Conservation (phyloP, 2,888 invertebrate genomes). For the Amphipoea lucens region DNA sequence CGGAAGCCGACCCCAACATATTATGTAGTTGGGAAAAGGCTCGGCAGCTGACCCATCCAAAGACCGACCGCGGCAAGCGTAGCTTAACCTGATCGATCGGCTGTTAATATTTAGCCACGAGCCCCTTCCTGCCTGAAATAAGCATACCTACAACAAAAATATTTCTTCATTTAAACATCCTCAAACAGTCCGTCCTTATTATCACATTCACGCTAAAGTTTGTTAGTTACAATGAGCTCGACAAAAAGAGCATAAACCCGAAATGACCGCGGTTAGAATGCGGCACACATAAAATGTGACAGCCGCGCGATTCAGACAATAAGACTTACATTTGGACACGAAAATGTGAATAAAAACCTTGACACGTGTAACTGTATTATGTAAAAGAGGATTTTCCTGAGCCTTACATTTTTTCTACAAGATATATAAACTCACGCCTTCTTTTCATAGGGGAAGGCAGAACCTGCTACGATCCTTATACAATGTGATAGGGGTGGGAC, state of each 20-base stretch:
- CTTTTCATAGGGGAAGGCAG: neutral
- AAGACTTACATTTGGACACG: constrained; percentile 22
- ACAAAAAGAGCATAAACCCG: constrained; percentile 28
- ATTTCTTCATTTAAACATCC: neutral
- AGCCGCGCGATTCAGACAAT: constrained; percentile 19
- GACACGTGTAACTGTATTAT: constrained; percentile 4
- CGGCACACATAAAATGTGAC: constrained; percentile 19
- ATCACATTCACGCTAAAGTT: constrained; percentile 19
- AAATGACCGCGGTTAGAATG: constrained; percentile 31
- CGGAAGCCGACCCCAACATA: no score
- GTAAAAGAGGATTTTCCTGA: neutral
- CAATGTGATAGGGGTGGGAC: no score
- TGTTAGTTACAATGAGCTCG: constrained; percentile 7
- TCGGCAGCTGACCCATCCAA: no score
- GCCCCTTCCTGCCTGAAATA: no score
- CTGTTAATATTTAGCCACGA: no score
- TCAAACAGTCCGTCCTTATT: constrained; percentile 1
- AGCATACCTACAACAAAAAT: no score
- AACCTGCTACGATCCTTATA: no score
- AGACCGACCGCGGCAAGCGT: no score
- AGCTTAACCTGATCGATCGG: no score
- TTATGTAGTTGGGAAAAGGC: no score
- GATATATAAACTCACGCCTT: neutral
- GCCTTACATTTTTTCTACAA: neutral
- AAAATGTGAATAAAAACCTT: constrained; percentile 11